phyloP scores from a whole-genome alignment of 2,888 invertebrate species.

The Nephrotoma guestfalica region DNA sequence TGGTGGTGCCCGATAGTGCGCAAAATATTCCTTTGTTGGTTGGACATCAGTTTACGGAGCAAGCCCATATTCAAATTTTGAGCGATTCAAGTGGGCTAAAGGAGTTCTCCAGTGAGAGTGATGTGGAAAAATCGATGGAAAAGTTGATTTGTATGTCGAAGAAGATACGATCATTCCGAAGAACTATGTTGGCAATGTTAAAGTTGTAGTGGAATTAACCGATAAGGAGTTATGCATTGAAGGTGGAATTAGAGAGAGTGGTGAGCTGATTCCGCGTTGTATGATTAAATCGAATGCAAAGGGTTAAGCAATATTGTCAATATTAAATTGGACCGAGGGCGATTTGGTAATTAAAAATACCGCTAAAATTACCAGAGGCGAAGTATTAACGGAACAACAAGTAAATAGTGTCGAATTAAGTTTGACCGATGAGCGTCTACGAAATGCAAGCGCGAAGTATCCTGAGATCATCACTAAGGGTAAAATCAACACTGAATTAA shows the following conservation, averaged over 20 bases:
- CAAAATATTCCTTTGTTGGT: too few relatives aligned
- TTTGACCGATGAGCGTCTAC: not conserved
- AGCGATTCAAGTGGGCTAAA: not conserved
- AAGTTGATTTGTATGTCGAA: not conserved
- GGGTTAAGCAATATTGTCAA: not conserved
- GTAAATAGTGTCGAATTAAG: not conserved
- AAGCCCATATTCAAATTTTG: not conserved
- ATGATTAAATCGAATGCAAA: not conserved
- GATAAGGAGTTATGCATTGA: not conserved
- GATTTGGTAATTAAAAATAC: not conserved
- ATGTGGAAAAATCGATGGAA: not conserved
- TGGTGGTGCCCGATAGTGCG: too few relatives aligned
- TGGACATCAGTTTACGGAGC: too few relatives aligned
- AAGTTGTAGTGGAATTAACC: not conserved
- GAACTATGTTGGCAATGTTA: not conserved
- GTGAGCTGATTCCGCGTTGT: not conserved
- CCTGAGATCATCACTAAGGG: too few relatives aligned
- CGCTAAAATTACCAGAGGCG: not conserved
- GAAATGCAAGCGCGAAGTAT: not conserved
- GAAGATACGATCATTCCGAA: not conserved
- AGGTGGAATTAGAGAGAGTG: not conserved
- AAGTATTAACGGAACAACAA: not conserved
- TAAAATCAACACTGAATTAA: not conserved
- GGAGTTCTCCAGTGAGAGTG: not conserved
- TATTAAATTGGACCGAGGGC: not conserved